Evolutionary conservation across 2,797 vertebrate genomes (phyloP), one percentile per base, ranked within the genome.

Genomic region (Agapornis canus): DNA sequence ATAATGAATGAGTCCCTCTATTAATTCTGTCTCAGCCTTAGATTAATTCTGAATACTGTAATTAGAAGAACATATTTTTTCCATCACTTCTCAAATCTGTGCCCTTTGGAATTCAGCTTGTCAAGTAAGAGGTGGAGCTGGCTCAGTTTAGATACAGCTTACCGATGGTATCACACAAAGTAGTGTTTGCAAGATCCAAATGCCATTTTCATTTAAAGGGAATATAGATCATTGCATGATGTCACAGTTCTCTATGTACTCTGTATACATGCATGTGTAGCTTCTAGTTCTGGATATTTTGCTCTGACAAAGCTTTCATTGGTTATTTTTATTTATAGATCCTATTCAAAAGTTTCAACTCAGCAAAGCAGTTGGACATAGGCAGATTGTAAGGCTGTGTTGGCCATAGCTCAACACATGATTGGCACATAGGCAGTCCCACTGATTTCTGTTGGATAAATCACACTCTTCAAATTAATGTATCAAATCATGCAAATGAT

Each of bases 31-130:
- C 47, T 90, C 56, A 64, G 19, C 19, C 47, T 70, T 78, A 76
- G 71, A 76, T 82, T 92, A 78, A 79, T 85, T 92, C 63, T 89
- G 77, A 91, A 70, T 91, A 68, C 32, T 85, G 45, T 84, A 89
- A 87, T 92, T 94, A 90, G 40, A 83, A 90, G 66, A 89, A 80
- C 57, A 23, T 85, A 76, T 35, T 70, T 93, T 93, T 92, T 31
- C 56, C 80, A 68, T 93, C 69, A 37, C 18, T 89, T 91, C 29
- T 66, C 56, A 61, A 51, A 83, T 89, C 40, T 59, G 5, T 81
- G 16, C 9, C 57, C 72, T 68, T 72, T 77, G 69, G 45, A 89
- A 73, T 83, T 91, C 52, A 63, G 13, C 42, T 82, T 89, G 60
- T 72, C 70, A 60, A 42, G 6, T 71, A 60, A 59, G 71, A 84